Conservation (phyloP, 2,888 invertebrate species). For the Lissonota sp. region DNA sequence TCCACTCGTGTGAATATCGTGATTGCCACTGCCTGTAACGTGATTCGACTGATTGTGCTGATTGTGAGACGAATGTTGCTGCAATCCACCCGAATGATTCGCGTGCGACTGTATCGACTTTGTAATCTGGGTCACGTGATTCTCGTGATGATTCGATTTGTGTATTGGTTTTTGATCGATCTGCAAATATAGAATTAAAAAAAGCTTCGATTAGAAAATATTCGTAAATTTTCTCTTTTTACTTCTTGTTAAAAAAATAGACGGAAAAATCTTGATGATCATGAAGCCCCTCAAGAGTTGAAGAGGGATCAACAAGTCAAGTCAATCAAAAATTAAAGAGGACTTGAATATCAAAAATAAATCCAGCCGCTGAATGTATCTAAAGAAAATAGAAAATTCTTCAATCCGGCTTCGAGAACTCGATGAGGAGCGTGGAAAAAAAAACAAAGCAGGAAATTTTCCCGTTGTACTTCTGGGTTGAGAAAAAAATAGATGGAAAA, state of each 20-base stretch:
- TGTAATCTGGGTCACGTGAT: slow-evolving; percentile 81
- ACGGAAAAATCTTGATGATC: too few species aligned
- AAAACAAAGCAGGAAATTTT: not conserved
- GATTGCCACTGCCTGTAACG: slow-evolving; percentile 66
- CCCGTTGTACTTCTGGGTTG: not conserved
- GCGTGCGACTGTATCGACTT: slow-evolving; percentile 81
- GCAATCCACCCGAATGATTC: slow-evolving; percentile 71
- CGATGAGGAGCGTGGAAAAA: not conserved
- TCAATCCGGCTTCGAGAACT: too few species aligned
- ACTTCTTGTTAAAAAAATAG: too few species aligned
- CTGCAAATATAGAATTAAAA: slow-evolving; percentile 66
- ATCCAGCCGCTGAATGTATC: too few species aligned
- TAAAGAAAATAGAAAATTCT: too few species aligned
- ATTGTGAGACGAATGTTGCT: slow-evolving; percentile 75
- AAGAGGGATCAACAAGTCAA: too few species aligned
- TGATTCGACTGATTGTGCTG: slow-evolving; percentile 75
- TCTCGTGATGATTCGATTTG: slow-evolving; percentile 80
- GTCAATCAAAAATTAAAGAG: too few species aligned
- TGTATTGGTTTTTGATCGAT: slow-evolving; percentile 81
- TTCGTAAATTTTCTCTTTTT: too few species aligned
- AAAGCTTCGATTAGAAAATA: too few species aligned
- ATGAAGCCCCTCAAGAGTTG: too few species aligned
- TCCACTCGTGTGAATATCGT: slow-evolving; percentile 65
- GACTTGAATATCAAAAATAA: too few species aligned
- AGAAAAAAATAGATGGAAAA: not conserved